Evolutionary conservation across 2,113 vertebrate species (phyloP).

Genomic region (Siniperca knerii): DNA sequence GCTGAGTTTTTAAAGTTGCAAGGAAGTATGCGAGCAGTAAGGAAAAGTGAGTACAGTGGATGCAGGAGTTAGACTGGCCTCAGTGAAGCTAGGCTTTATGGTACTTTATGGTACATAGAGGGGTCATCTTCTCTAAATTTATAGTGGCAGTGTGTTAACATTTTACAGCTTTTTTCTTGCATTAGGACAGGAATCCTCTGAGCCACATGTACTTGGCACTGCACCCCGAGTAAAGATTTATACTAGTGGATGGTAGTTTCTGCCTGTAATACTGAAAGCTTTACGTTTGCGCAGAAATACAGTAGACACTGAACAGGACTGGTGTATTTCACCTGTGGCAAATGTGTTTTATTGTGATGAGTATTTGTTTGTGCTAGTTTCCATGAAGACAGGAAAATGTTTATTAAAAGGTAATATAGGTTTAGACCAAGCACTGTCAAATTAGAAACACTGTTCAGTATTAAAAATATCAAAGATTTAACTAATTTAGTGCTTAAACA

Average conservation of each 20-base stretch:
- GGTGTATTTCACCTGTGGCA: background rate
- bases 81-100: background rate
- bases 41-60: background rate
- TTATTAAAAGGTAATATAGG: background rate
- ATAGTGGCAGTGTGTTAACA: conserved; percentile 23
- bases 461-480: no score
- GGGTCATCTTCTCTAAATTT: conserved; percentile 42
- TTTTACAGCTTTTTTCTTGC: conserved; percentile 49
- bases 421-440: no score
- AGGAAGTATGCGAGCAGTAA: background rate
- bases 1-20: conserved; percentile 28
- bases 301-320: background rate
- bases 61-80: background rate
- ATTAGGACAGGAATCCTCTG: conserved; percentile 26
- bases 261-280: background rate
- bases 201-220: background rate
- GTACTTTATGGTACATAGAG: conserved; percentile 19
- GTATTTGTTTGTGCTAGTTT: background rate
- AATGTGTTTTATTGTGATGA: background rate
- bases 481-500: no score
- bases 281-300: background rate
- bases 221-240: conserved; percentile 18
- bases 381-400: background rate
- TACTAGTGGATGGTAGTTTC: background rate
- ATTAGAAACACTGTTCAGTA: no score